These are phyloP conservation scores for Zonotrichia albicollis DNA, from an alignment of 2,797 vertebrate genomes.

Conservation along the genomic window DNA sequence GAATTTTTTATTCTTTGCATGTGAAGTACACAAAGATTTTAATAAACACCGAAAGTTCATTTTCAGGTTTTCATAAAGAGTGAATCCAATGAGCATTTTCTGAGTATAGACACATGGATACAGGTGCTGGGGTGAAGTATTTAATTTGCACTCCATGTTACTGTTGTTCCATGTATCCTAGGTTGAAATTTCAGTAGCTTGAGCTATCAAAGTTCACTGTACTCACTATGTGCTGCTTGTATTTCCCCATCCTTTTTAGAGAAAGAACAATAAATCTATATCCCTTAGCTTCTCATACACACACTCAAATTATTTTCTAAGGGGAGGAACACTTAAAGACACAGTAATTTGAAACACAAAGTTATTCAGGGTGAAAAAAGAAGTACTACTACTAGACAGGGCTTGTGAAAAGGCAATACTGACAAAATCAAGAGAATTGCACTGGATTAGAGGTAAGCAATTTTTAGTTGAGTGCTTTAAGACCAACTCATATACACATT, in stretches of 20 bases:
- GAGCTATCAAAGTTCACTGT: not conserved
- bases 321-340: not conserved
- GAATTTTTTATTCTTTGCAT: not conserved
- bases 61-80: not conserved
- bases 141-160: not conserved
- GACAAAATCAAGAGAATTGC: not conserved
- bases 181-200: not conserved
- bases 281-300: not conserved
- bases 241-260: not conserved
- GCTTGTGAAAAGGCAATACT: not conserved
- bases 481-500: not conserved
- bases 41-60: not conserved
- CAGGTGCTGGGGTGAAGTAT: not conserved
- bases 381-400: not conserved
- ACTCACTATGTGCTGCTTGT: rapidly evolving
- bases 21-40: not conserved
- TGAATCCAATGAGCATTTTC: not conserved
- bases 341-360: not conserved
- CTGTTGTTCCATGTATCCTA: not conserved
- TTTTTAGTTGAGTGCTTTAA: not conserved
- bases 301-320: not conserved
- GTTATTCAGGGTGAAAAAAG: not conserved
- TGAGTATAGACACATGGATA: not conserved
- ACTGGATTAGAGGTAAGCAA: not conserved
- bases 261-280: not conserved